phyloP scores from a whole-genome alignment of 2,113 vertebrate species.

The Vulpes vulpes region DNA sequence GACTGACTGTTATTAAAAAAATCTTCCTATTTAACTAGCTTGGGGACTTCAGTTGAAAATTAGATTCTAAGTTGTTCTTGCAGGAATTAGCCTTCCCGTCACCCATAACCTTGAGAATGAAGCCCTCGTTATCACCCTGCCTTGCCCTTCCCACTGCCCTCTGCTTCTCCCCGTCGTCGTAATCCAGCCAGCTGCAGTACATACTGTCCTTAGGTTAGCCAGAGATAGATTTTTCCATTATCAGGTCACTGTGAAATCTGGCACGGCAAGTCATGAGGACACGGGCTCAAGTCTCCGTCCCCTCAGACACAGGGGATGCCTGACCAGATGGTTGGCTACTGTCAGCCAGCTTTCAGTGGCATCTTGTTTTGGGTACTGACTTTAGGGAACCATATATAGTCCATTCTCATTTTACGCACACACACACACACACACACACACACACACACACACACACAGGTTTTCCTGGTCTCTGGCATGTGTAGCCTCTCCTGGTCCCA shows the following conservation, averaged over 20 bases:
- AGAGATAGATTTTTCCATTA: background rate
- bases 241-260: conserved; percentile 83
- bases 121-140: conserved; percentile 55
- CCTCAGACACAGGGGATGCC: conserved; percentile 63
- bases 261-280: conserved; percentile 55
- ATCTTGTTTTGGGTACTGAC: conserved; percentile 80
- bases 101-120: conserved; percentile 66
- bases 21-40: conserved; percentile 80
- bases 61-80: conserved; percentile 79
- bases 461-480: conserved; percentile 83
- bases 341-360: conserved; percentile 59
- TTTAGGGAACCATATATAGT: conserved; percentile 81
- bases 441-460: conserved; percentile 69
- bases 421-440: conserved; percentile 72
- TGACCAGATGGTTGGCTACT: conserved; percentile 42
- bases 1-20: conserved; percentile 63
- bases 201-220: conserved; percentile 62
- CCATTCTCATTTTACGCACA: conserved; percentile 80
- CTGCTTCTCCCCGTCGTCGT: background rate
- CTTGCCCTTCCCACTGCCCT: background rate
- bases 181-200: conserved; percentile 50
- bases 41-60: conserved; percentile 81
- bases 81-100: conserved; percentile 75
- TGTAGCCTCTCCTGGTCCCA: conserved; percentile 83
- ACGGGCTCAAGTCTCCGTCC: background rate